A percentile compares a stretch with the other conserved stretches of the same genome.
Conservation (phyloP, 2,113 vertebrate genomes). For the Porphyrio hochstetteri region DNA sequence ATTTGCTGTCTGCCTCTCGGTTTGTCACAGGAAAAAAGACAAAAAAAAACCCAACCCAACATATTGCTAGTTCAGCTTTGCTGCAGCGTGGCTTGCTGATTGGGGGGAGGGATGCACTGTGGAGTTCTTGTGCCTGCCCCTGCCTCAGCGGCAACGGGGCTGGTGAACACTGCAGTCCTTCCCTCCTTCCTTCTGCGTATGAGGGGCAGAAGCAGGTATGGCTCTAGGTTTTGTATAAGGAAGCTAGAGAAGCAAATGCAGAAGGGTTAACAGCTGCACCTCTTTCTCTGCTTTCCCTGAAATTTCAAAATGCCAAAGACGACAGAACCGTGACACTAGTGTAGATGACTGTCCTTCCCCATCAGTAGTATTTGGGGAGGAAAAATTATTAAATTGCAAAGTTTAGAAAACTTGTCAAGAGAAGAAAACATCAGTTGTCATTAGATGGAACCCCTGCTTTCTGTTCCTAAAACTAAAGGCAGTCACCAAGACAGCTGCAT, state of each 20-base stretch:
- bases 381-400: slow-evolving; percentile 7
- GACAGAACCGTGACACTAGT: neutral
- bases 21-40: neutral
- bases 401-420: slow-evolving; percentile 30
- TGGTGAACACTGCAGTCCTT: neutral
- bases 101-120: neutral
- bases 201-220: neutral
- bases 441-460: slow-evolving; percentile 2
- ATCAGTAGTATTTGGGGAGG: neutral
- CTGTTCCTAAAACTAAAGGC: neutral
- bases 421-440: slow-evolving; percentile 18
- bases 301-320: neutral
- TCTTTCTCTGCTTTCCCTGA: neutral
- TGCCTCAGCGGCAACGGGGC: neutral
- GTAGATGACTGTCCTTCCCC: neutral
- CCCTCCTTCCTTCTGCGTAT: neutral
- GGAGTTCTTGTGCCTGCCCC: neutral
- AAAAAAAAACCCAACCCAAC: too few relatives aligned
- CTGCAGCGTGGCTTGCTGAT: neutral
- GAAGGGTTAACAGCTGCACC: neutral
- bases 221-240: neutral
- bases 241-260: neutral
- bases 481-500: slow-evolving; percentile 34
- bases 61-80: neutral
- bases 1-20: neutral